Evolutionary conservation across 2,113 vertebrate species (phyloP).

Genomic region (Bos javanicus): DNA sequence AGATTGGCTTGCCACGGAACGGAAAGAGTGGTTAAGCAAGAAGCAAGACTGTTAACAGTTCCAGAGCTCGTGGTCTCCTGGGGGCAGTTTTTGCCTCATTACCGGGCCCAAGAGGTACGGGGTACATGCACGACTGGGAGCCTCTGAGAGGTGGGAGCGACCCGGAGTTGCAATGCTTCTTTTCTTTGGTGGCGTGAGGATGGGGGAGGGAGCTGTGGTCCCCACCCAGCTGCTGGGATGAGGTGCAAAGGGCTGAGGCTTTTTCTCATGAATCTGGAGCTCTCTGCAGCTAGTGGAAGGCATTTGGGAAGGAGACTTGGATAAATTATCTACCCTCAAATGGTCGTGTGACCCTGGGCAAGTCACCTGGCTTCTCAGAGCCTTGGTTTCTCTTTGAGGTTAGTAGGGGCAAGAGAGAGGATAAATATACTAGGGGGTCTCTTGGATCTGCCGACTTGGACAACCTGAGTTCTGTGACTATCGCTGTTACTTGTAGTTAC

Average conservation of each 20-base stretch:
- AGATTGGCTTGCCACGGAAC: neutral
- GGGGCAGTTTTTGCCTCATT: neutral
- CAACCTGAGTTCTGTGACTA: neutral
- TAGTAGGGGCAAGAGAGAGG: neutral
- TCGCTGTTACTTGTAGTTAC: neutral
- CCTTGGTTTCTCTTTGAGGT: neutral
- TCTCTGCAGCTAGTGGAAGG: neutral
- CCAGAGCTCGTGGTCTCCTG: neutral
- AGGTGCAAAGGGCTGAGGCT: neutral
- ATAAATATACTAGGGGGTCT: neutral
- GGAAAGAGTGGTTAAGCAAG: constrained; percentile 63
- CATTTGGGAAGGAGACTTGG: neutral
- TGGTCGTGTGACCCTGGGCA: neutral
- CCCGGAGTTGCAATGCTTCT: neutral
- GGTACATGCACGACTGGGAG: neutral
- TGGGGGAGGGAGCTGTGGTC: neutral
- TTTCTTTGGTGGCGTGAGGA: neutral
- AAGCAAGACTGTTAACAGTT: constrained; percentile 42
- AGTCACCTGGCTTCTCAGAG: neutral
- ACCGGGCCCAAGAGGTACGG: neutral
- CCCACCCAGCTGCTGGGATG: neutral
- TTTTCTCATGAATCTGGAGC: neutral
- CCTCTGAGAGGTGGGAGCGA: constrained; percentile 21
- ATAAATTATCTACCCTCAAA: no score
- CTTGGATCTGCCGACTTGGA: neutral